Percentiles rank a stretch among this genome's conserved stretches.
Evolutionary conservation across 2,113 vertebrate genomes (phyloP).

Genomic region (Phycodurus eques): DNA sequence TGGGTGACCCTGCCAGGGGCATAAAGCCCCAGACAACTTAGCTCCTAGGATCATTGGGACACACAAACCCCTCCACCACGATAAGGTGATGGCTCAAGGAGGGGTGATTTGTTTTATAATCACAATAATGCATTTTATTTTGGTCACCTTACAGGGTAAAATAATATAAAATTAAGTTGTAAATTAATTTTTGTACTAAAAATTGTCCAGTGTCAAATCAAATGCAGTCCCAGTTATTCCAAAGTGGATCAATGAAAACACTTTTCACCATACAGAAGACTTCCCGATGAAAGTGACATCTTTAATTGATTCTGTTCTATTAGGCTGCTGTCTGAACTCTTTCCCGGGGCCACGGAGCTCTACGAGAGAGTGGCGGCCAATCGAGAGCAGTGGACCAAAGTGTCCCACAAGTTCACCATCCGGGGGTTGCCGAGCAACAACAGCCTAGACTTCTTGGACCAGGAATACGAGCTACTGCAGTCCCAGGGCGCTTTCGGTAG

Average conservation of each 20-base stretch:
- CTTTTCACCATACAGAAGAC: background rate
- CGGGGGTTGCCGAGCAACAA: slow-evolving; percentile 96
- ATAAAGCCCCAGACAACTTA: too few species aligned
- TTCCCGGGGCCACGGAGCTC: slow-evolving; percentile 83
- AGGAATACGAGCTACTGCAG: slow-evolving; percentile 89
- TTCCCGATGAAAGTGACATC: background rate
- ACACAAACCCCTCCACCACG: too few species aligned
- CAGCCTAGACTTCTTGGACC: slow-evolving; percentile 94
- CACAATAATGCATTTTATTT: too few species aligned
- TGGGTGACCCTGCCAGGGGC: too few species aligned
- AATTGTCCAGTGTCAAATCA: background rate
- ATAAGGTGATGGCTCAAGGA: too few species aligned
- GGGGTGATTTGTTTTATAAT: too few species aligned
- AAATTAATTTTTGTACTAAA: too few species aligned
- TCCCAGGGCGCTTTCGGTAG: slow-evolving; percentile 75
- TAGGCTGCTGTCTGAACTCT: slow-evolving; percentile 89
- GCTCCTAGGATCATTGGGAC: too few species aligned
- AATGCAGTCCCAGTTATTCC: background rate
- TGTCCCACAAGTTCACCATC: slow-evolving; percentile 96
- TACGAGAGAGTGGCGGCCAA: slow-evolving; percentile 91
- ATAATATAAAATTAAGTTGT: too few species aligned
- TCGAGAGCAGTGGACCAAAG: slow-evolving; percentile 93
- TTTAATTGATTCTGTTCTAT: slow-evolving; percentile 7
- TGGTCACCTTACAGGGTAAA: too few species aligned
- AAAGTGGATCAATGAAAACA: background rate